These are phyloP conservation scores for Heliconius eleuchia DNA, from an alignment of 1,140 invertebrate genomes.

Conservation along the genomic window DNA sequence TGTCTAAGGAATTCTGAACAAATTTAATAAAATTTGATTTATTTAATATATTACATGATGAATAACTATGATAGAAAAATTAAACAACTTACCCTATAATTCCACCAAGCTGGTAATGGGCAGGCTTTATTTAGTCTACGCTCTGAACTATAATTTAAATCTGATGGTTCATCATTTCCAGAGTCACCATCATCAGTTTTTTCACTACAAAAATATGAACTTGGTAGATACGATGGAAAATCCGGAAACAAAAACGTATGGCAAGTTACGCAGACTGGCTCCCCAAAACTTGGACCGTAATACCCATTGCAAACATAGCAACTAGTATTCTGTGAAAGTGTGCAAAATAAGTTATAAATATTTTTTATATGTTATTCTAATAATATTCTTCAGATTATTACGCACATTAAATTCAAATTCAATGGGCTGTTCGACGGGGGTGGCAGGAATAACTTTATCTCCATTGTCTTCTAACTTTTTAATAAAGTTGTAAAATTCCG, in stretches of 20 bases:
- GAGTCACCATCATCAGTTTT: constrained; percentile 96
- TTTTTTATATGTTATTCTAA: not conserved
- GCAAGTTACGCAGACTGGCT: constrained; percentile 95
- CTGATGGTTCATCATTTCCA: constrained; percentile 96
- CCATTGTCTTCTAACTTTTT: constrained; percentile 70
- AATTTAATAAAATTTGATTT: not conserved
- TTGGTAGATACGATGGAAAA: constrained; percentile 84
- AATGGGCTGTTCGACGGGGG: constrained; percentile 53
- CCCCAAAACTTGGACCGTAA: constrained; percentile 94
- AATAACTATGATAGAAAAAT: not conserved
- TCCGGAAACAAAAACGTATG: constrained; percentile 95
- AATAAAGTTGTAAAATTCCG: constrained; percentile 67
- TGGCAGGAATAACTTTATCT: constrained; percentile 59
- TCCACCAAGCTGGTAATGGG: constrained; percentile 65
- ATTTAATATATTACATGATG: not conserved
- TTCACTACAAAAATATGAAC: constrained; percentile 83
- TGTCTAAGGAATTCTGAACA: constrained; percentile 69
- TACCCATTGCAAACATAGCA: constrained; percentile 95
- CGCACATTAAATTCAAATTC: constrained; percentile 73
- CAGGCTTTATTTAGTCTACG: constrained; percentile 59
- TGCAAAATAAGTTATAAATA: not conserved
- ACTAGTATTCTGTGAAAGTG: constrained; percentile 82
- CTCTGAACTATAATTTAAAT: constrained; percentile 82
- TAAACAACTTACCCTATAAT: constrained; percentile 60
- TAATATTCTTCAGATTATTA: constrained; percentile 11